Conservation (phyloP, 1,140 invertebrate species). For the Euwallacea similis region DNA sequence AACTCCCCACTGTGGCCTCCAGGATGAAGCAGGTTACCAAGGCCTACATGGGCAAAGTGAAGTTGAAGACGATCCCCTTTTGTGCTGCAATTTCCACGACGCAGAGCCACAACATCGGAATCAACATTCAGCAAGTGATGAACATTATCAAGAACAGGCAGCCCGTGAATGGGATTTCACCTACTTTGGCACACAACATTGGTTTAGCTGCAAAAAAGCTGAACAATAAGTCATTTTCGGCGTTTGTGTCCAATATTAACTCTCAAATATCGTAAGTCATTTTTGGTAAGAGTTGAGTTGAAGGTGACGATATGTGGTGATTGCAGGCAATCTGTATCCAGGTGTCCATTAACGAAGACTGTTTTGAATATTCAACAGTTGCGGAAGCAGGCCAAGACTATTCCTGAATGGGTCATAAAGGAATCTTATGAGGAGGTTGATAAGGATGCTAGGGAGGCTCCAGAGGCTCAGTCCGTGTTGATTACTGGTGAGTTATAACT, state of each 20-base stretch:
- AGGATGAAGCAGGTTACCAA: slow-evolving; percentile 57
- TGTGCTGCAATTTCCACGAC: slow-evolving; percentile 59
- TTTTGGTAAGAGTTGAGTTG: not conserved
- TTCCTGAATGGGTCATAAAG: slow-evolving; percentile 46
- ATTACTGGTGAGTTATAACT: slow-evolving; percentile 31
- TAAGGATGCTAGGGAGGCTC: slow-evolving; percentile 26
- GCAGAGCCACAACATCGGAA: slow-evolving; percentile 60
- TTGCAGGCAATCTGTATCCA: slow-evolving; percentile 35
- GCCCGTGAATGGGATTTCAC: slow-evolving; percentile 48
- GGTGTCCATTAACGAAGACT: slow-evolving; percentile 46
- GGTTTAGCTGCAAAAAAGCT: slow-evolving; percentile 49
- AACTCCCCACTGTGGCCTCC: slow-evolving; percentile 58
- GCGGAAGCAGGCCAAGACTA: slow-evolving; percentile 49
- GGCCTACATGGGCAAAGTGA: slow-evolving; percentile 55
- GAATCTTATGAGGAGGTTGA: slow-evolving; percentile 43
- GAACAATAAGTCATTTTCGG: slow-evolving; percentile 43
- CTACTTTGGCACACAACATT: slow-evolving; percentile 52
- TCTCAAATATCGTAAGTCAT: slow-evolving; percentile 41
- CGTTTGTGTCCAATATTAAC: slow-evolving; percentile 47
- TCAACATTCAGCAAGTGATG: slow-evolving; percentile 62
- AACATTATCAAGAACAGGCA: slow-evolving; percentile 58
- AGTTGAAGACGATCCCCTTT: slow-evolving; percentile 60
- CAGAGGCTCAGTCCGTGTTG: slow-evolving; percentile 32
- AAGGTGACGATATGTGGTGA: not conserved
- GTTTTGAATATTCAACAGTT: slow-evolving; percentile 48